These are phyloP conservation scores for Alethe castanea DNA, from an alignment of 2,113 vertebrate species.

Conservation along the genomic window DNA sequence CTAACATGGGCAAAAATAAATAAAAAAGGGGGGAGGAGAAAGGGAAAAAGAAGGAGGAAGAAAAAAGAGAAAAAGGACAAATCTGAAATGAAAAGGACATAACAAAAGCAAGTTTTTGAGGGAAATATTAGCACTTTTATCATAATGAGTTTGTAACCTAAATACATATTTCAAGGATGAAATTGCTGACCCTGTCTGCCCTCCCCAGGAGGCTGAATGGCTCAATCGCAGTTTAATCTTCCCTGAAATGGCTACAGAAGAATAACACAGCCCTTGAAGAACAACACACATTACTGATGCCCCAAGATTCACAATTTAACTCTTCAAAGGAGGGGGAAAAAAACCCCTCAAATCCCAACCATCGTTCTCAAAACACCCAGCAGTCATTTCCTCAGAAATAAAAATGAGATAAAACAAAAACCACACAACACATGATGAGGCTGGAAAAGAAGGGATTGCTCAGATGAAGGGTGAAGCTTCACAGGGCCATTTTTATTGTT, in stretches of 20 bases:
- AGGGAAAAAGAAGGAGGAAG: not conserved
- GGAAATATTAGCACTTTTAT: constrained; percentile 33
- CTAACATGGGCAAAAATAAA: not conserved
- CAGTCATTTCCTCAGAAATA: not conserved
- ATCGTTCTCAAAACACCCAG: not conserved
- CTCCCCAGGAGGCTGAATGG: constrained; percentile 6
- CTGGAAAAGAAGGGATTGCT: not conserved
- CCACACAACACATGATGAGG: not conserved
- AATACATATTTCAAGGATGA: constrained; percentile 55
- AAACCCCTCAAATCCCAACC: not conserved
- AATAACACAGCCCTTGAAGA: constrained; percentile 6
- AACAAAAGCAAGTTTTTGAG: not conserved
- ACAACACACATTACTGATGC: not conserved
- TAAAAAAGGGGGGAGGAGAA: not conserved
- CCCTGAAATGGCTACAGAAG: not conserved
- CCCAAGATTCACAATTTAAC: constrained; percentile 19
- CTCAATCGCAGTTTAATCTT: constrained; percentile 36
- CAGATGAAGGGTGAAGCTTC: not conserved
- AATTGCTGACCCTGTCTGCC: constrained; percentile 8
- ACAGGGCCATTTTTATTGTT: not conserved
- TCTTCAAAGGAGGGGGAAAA: not conserved
- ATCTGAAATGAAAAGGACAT: constrained; percentile 17
- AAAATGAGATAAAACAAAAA: not conserved
- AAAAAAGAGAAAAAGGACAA: not conserved
- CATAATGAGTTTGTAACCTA: constrained; percentile 53